A percentile compares a stretch with the other conserved stretches of the same genome.
These are phyloP conservation scores for Trichomalopsis sarcophagae DNA, from an alignment of 1,140 invertebrate species.

Conservation along the genomic window DNA sequence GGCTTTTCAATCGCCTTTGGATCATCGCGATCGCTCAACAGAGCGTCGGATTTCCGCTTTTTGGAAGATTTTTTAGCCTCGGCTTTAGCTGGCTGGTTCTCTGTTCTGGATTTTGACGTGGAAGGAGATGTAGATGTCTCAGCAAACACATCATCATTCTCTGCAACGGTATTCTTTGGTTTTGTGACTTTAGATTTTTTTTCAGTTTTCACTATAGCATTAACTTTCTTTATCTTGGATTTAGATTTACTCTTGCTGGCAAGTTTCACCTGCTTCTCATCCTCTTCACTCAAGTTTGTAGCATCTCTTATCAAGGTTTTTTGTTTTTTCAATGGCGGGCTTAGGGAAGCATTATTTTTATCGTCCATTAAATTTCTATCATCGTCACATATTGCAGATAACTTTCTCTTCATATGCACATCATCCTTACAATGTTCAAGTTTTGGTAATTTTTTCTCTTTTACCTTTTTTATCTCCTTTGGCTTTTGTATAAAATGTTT, in stretches of 20 bases:
- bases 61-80: background rate
- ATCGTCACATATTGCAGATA: background rate
- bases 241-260: background rate
- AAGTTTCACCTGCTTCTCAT: background rate
- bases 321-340: background rate
- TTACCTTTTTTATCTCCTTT: background rate
- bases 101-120: background rate
- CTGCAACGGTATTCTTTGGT: background rate
- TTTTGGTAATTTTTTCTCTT: background rate
- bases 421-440: background rate
- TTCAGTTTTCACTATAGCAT: background rate
- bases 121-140: background rate
- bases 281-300: background rate
- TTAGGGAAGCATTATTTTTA: background rate
- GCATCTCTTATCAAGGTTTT: background rate
- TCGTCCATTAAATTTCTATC: background rate
- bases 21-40: background rate
- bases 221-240: background rate
- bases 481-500: background rate
- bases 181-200: background rate
- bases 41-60: constrained; percentile 2
- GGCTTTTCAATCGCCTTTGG: background rate
- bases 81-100: background rate
- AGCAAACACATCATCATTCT: background rate
- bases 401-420: background rate